Evolutionary conservation across 1,140 invertebrate genomes (phyloP).

Genomic region (Thaumatotibia leucotreta): DNA sequence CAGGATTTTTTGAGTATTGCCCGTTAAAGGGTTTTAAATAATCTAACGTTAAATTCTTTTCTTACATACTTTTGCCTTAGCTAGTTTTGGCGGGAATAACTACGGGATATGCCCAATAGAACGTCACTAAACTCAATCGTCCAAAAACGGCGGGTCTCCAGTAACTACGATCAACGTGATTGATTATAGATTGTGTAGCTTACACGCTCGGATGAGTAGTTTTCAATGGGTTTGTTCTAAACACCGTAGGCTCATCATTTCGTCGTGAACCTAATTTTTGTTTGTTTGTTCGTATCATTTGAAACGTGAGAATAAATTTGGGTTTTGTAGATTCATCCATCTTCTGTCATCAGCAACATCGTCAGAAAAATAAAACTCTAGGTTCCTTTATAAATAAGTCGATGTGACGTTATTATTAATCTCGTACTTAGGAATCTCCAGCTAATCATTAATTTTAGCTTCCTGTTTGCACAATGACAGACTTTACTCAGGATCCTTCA

Average conservation of each 20-base stretch:
- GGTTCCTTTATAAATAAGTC: neutral
- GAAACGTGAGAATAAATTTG: neutral
- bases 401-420: neutral
- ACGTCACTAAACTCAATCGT: neutral
- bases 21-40: too few species aligned
- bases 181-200: conserved; percentile 46
- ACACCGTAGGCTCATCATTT: conserved; percentile 29
- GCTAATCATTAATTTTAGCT: too few species aligned
- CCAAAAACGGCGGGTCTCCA: neutral
- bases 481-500: too few species aligned
- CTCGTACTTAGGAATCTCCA: neutral
- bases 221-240: conserved; percentile 30
- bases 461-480: too few species aligned
- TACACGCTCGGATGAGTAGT: conserved; percentile 27
- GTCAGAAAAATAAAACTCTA: neutral
- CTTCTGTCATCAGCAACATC: neutral
- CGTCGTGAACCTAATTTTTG: conserved; percentile 23
- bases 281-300: conserved; percentile 13
- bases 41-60: too few species aligned
- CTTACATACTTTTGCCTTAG: neutral
- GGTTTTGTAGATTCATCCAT: neutral
- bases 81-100: neutral
- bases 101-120: neutral
- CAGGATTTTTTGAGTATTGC: too few species aligned
- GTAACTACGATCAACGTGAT: conserved; percentile 39